Evolutionary conservation across 2,888 invertebrate genomes (phyloP), one percentile per base, ranked within the genome.

Genomic region (Melieria omissa): DNA sequence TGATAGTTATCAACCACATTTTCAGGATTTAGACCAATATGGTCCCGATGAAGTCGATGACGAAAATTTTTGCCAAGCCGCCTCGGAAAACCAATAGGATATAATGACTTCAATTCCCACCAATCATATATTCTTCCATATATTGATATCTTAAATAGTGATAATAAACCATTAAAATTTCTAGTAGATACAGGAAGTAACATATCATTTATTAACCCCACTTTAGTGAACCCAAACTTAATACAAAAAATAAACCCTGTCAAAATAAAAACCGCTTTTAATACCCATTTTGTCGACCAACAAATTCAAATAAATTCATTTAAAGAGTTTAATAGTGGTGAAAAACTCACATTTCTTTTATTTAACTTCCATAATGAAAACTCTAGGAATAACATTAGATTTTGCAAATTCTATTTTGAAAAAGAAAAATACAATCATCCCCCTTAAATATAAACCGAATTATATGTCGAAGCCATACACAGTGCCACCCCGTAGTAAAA

Each of bases 51-150:
- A 68, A 12, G 55, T 72, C 10, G 75, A 75, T 62, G 73, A 74
- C 45, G 29, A 55, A 76, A 71, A 78, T 78, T 78, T 78, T 76
- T 67, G 4, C 45, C 47, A n/a, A 45, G 44, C 10, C 29, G 75
- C 73, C 76, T 77, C 74, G 62, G 63, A 65, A 41, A 73, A 73
- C 63, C n/a, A n/a, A n/a, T n/a, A 10, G 75, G 78, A 46, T 74
- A 73, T 66, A 14, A 75, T 71, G 75, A 75, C n/a, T 44, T 74
- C 6, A 75, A 74, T 60, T 70, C 65, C n/a, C 70, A 75, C 7
- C 4, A 52, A 5, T 70, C 70, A 8, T 49, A 47, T 41, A 14
- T 70, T 16, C 49, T 69, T 63, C 67, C 72, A 67, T 74, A n/a
- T n/a, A n/a, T n/a, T n/a, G n/a, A n/a, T n/a, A 73, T 45, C 64